Evolutionary conservation across 1,140 invertebrate genomes (phyloP), one percentile per base, ranked within the genome.

Genomic region (Meloidogyne hapla): DNA sequence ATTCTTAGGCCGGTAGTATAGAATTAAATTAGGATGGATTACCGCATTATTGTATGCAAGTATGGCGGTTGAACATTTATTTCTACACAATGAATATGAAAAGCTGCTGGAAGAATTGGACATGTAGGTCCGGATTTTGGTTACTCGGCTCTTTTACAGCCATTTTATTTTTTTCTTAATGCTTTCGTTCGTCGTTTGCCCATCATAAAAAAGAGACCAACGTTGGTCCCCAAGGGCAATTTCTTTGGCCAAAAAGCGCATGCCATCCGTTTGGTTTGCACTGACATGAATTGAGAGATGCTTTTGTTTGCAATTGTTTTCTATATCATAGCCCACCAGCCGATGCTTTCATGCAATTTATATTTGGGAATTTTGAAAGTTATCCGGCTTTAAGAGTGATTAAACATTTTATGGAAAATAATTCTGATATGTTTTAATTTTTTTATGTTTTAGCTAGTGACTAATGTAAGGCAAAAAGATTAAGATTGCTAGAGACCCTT

Each of bases 131-230:
- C 48, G 48, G 48, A 56, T 56, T 56, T 33, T 56, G 18, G 48
- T 18, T n/a, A 0, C 18, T n/a, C 48, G 48, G 15, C 33, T 56
- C 18, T 13, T 42, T 42, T 56, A n/a, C 13, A 48, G 15, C 48
- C 48, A 56, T 56, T 56, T 56, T n/a, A 48, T 56, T 56, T 56
- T 12, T 56, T 56, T 13, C 48, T 56, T 56, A 56, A 56, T 56
- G 48, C 48, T 56, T 56, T 56, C n/a, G 45, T 56, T 56, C 3
- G 48, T 56, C 48, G 48, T 56, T 56, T 56, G 48, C n/a, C 48
- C 48, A 56, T 56, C 48, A 56, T 56, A 56, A 56, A 56, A 48
- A 56, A n/a, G 4, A 56, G 48, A n/a, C 48, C 48, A 56, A 56
- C 48, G 48, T 56, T 56, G n/a, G 48, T 56, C 48, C 48, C 48